Evolutionary conservation across 2,797 vertebrate species (phyloP), one percentile per base, ranked within the genome.

Genomic region (Diplodus sargus): DNA sequence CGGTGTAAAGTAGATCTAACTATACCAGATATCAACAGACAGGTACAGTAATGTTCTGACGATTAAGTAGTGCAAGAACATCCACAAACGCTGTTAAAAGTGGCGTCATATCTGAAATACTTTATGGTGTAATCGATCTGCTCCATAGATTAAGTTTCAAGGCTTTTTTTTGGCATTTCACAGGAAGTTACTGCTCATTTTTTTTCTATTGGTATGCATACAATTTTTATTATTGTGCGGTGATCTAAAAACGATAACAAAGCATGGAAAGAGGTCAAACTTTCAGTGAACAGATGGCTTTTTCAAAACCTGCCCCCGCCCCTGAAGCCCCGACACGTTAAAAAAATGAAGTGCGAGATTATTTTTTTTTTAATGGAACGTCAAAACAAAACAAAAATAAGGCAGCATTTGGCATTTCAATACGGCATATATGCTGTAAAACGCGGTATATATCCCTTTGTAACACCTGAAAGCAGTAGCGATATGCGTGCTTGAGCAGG

Each of bases 371-470:
- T 34, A 60, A 88, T 71, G 45, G 6, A 83, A 78, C 60, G 48
- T 82, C 63, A 60, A 75, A 91, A 79, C 61, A 20, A 83, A 90
- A 83, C 57, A 73, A 85, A 93, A 93, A 91, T 94, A 95, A 96
- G 95, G 95, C 95, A 95, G 95, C 94, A 67, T 93, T 95, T 94
- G 95, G 95, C 92, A 94, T 95, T 93, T 94, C 83, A 79, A 86
- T 71, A 91, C 86, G 91, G 91, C 91, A 90, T 92, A 88, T 90
- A 91, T 85, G 92, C 89, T 91, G 86, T 90, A 84, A 82, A 78
- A 88, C 70, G 93, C 81, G 57, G 83, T 77, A 85, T 80, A 89
- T 79, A 85, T 91, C 85, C 93, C 90, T 92, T 93, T 91, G 89
- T 90, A 88, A 91, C 86, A 92, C 92, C 93, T 93, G 92, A 88